A percentile compares a stretch with the other conserved stretches of the same genome.
Conservation (phyloP, 2,888 invertebrate species). For the Encarsia formosa region DNA sequence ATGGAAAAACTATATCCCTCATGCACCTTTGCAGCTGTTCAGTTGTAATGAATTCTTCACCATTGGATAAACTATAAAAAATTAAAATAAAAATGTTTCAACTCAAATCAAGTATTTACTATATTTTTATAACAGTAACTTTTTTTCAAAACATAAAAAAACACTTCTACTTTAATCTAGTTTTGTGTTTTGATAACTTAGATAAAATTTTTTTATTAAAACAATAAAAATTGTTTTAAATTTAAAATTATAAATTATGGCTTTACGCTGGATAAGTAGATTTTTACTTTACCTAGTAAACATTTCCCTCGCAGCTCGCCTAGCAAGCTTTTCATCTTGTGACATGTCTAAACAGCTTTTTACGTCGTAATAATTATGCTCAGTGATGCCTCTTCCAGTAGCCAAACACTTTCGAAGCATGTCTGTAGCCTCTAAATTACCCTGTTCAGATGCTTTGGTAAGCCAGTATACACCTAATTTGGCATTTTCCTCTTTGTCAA, state of each 20-base stretch:
- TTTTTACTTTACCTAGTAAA: constrained; percentile 65
- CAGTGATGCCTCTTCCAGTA: constrained; percentile 69
- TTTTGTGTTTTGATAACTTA: neutral
- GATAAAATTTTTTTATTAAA: neutral
- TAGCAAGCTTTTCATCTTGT: constrained; percentile 79
- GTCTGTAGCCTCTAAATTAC: constrained; percentile 80
- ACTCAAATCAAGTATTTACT: constrained; percentile 2
- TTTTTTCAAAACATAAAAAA: no score
- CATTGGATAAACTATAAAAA: constrained; percentile 68
- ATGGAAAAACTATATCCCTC: constrained; percentile 54
- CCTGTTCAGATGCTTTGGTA: constrained; percentile 89
- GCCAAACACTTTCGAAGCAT: constrained; percentile 71
- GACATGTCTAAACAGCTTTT: constrained; percentile 79
- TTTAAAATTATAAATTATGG: neutral
- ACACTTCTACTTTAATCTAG: no score
- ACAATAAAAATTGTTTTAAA: no score
- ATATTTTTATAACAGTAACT: neutral
- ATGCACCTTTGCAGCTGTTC: constrained; percentile 75
- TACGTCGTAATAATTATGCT: constrained; percentile 70
- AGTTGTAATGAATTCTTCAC: constrained; percentile 81
- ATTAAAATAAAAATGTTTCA: no score
- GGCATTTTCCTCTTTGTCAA: constrained; percentile 71
- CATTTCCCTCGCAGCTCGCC: constrained; percentile 81
- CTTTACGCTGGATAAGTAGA: neutral
- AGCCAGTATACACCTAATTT: constrained; percentile 85